Conservation (phyloP, 2,888 invertebrate species). For the Oithona nana region DNA sequence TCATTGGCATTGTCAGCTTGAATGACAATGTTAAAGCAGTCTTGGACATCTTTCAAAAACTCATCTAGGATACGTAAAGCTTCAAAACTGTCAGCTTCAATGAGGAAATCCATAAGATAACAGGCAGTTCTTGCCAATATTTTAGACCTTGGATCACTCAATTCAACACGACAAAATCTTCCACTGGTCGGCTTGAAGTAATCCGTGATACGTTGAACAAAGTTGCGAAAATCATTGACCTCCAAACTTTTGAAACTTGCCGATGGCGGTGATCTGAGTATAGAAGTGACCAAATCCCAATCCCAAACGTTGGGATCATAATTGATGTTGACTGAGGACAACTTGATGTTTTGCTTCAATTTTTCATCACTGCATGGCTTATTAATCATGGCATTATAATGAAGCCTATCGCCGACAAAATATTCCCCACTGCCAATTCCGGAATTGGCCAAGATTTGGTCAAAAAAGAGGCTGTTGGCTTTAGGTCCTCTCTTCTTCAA, state of each 20-base stretch:
- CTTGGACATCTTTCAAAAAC: slow-evolving; percentile 55
- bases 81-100: slow-evolving; percentile 29
- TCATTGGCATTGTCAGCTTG: slow-evolving; percentile 57
- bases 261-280: slow-evolving; percentile 36
- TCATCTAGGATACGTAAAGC: slow-evolving; percentile 46
- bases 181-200: slow-evolving; percentile 73
- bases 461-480: slow-evolving; percentile 60
- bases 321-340: not conserved
- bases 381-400: not conserved
- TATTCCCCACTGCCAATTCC: slow-evolving; percentile 14
- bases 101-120: slow-evolving; percentile 49
- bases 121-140: slow-evolving; percentile 28
- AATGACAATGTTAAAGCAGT: slow-evolving; percentile 47
- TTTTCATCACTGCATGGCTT: not conserved
- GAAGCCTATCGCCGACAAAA: slow-evolving; percentile 14
- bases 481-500: slow-evolving; percentile 61
- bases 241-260: slow-evolving; percentile 38
- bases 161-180: slow-evolving; percentile 64
- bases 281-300: slow-evolving; percentile 70
- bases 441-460: slow-evolving; percentile 45
- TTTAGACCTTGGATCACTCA: slow-evolving; percentile 34
- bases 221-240: slow-evolving; percentile 43
- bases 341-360: not conserved
- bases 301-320: slow-evolving; percentile 45
- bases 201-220: slow-evolving; percentile 54